Conservation (phyloP, 1,140 invertebrate genomes). For the Drosophila oshimai region DNA sequence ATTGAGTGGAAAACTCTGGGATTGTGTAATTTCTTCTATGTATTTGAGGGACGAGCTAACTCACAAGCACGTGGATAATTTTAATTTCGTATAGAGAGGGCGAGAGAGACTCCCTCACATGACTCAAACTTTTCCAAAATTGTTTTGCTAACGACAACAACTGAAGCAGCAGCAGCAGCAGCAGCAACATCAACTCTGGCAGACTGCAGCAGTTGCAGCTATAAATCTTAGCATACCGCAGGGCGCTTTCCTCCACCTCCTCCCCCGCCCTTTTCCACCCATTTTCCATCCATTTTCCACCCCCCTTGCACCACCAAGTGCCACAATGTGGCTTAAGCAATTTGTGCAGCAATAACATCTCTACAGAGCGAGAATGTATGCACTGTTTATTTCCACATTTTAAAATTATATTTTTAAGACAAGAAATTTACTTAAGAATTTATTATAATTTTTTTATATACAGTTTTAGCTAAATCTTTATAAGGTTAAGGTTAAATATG, state of each 20-base stretch:
- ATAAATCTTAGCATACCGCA: slow-evolving; percentile 79
- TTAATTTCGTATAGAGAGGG: slow-evolving; percentile 63
- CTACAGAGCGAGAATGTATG: not conserved
- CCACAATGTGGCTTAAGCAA: slow-evolving; percentile 76
- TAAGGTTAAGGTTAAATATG: no score
- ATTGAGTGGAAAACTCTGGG: slow-evolving; percentile 3
- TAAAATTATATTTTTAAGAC: no score
- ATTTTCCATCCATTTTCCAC: not conserved
- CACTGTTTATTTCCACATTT: no score
- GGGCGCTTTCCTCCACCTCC: slow-evolving; percentile 22
- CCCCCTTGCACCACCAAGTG: slow-evolving; percentile 17
- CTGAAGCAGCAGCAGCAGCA: slow-evolving; percentile 6
- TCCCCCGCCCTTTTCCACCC: not conserved
- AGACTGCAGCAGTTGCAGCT: slow-evolving; percentile 58
- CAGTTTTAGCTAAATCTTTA: no score
- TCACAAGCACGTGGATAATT: slow-evolving; percentile 67
- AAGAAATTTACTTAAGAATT: no score
- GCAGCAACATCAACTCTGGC: slow-evolving; percentile 27
- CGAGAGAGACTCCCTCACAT: slow-evolving; percentile 30
- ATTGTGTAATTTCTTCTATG: slow-evolving; percentile 12
- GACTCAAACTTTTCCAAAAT: slow-evolving; percentile 68
- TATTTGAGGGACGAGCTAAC: slow-evolving; percentile 40
- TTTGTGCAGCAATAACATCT: slow-evolving; percentile 53
- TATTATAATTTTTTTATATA: not conserved
- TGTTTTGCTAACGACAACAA: slow-evolving; percentile 67